These are phyloP conservation scores for Orchesellides sinensis DNA, from an alignment of 2,888 invertebrate species.

Conservation along the genomic window DNA sequence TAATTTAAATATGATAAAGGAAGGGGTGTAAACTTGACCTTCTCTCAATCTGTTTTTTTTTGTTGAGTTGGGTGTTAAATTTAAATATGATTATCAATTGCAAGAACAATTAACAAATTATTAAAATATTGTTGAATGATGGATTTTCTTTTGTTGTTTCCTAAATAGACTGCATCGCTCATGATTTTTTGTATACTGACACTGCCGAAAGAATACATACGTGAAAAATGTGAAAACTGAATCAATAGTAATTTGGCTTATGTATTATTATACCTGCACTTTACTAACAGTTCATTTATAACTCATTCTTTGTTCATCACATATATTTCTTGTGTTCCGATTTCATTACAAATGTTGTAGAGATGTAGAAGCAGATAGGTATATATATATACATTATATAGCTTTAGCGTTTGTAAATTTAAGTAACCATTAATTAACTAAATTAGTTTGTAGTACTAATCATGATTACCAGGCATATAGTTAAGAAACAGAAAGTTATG, in stretches of 20 bases:
- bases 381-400: slow-evolving; percentile 3
- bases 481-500: neutral
- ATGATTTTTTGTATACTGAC: slow-evolving; percentile 5
- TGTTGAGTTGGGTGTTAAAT: too few species aligned
- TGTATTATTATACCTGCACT: too few species aligned
- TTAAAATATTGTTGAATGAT: neutral
- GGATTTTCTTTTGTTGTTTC: too few species aligned
- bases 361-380: neutral
- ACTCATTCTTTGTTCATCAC: slow-evolving; percentile 8
- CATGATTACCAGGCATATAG: slow-evolving; percentile 1
- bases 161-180: too few species aligned
- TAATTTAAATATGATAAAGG: slow-evolving; percentile 41
- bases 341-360: neutral
- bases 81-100: too few species aligned
- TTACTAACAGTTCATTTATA: too few species aligned
- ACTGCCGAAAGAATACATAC: slow-evolving; percentile 18
- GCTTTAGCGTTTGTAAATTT: neutral
- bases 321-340: slow-evolving; percentile 27
- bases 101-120: neutral
- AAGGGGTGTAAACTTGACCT: neutral
- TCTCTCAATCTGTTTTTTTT: too few species aligned
- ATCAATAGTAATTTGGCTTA: too few species aligned
- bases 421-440: neutral
- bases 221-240: too few species aligned
- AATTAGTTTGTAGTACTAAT: slow-evolving; percentile 4